A percentile compares a stretch with the other conserved stretches of the same genome.
Evolutionary conservation across 2,113 vertebrate species (phyloP).

Genomic region (Sminthopsis crassicaudata): DNA sequence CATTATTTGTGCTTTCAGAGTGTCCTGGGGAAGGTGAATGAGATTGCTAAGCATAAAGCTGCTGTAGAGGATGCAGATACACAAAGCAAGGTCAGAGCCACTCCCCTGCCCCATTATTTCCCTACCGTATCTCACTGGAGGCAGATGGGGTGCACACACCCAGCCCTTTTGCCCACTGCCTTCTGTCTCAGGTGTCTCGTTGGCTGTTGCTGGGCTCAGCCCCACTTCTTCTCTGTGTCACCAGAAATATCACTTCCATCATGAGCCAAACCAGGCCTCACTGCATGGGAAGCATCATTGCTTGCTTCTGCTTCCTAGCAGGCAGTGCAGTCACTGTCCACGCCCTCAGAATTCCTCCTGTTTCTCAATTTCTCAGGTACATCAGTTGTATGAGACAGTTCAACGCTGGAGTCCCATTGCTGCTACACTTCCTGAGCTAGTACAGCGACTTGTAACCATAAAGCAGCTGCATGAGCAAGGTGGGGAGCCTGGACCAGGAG

Average conservation of each 20-base stretch:
- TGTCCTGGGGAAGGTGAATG: constrained; percentile 96
- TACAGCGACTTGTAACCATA: constrained; percentile 91
- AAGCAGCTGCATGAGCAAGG: constrained; percentile 96
- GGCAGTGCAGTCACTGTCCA: no score
- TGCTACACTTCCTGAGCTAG: constrained; percentile 90
- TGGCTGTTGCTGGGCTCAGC: no score
- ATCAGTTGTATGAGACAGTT: constrained; percentile 91
- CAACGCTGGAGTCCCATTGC: constrained; percentile 94
- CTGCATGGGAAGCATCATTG: no score
- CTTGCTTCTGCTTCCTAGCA: no score
- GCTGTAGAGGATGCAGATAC: constrained; percentile 94
- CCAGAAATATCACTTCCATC: no score
- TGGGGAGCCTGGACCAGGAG: constrained; percentile 65
- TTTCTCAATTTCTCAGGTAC: constrained; percentile 83
- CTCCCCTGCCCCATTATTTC: neutral
- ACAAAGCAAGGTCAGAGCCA: constrained; percentile 91
- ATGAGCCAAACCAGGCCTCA: no score
- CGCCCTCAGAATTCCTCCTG: neutral
- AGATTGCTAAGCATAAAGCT: constrained; percentile 96
- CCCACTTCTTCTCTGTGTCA: neutral
- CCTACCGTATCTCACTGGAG: neutral
- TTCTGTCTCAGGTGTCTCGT: neutral
- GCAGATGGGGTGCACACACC: neutral
- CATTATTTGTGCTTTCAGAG: constrained; percentile 84
- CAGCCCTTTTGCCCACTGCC: neutral